Evolutionary conservation across 2,797 vertebrate species (phyloP), one percentile per base, ranked within the genome.

Genomic region (Luscinia luscinia): DNA sequence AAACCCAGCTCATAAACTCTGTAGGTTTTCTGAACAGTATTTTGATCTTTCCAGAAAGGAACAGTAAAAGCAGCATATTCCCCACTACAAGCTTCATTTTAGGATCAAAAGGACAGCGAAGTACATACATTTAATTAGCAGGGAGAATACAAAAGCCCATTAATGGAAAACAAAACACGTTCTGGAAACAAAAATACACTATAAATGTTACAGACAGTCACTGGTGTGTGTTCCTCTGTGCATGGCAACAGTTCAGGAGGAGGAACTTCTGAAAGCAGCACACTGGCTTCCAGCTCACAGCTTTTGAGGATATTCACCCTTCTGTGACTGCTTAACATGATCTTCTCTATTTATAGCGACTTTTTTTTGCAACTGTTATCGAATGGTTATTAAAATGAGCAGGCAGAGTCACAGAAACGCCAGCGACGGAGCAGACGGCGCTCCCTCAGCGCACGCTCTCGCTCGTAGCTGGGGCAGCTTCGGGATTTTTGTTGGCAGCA

Each of bases 271-370:
- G 52, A 27, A 82, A 89, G 76, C 0, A 1, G 28, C 10, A 3
- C 10, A 1, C 15, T 74, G 55, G 90, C 63, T 91, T 88, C 43
- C 61, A 85, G 9, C 68, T 83, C 63, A 15, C 67, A 95, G 49
- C 54, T 89, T 87, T 87, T 91, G 78, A 89, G 57, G 75, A 83
- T 59, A 73, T 58, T 92, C 76, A 78, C 66, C 58, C 64, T 90
- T 80, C 89, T 51, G 57, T 28, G 63, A 77, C 34, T 48, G 64
- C 59, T 85, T 61, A 87, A 74, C 36, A 9, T 11, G 11, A 70
- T 66, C 28, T 79, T 49, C 36, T 81, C 64, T 94, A 73, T 63
- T 84, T 63, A 72, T 13, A 93, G 61, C 1, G n/a, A 52, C 13
- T 24, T 22, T 18, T 18, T 68, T 68, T 67, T 70, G 49, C 63